A percentile compares a stretch with the other conserved stretches of the same genome.
phyloP scores from a whole-genome alignment of 1,140 invertebrate genomes.

The Tetramorium parvispinum region DNA sequence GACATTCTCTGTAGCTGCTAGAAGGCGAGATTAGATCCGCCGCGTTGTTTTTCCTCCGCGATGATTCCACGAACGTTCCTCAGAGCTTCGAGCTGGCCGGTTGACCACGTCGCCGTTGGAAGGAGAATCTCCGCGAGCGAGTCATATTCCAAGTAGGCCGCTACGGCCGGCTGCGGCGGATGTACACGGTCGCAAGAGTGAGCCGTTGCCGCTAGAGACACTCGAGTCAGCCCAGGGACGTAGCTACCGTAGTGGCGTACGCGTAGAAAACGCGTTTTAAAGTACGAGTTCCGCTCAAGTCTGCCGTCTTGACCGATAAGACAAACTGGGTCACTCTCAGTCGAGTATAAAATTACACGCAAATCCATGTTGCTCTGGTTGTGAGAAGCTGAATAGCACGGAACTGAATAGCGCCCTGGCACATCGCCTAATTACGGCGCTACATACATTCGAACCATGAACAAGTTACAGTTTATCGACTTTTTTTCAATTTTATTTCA shows the following conservation, averaged over 20 bases:
- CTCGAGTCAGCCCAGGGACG: slow-evolving; percentile 46
- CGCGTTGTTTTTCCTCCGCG: slow-evolving; percentile 67
- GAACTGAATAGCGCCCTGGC: too few relatives aligned
- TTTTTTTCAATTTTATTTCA: neutral
- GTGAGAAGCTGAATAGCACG: too few relatives aligned
- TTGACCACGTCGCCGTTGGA: slow-evolving; percentile 72
- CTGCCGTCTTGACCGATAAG: neutral
- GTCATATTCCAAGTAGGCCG: slow-evolving; percentile 78
- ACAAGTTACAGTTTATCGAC: neutral
- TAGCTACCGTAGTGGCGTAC: slow-evolving; percentile 10
- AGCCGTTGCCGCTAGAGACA: slow-evolving; percentile 65
- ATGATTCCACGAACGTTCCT: slow-evolving; percentile 69
- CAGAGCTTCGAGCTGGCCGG: slow-evolving; percentile 60
- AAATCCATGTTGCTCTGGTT: neutral
- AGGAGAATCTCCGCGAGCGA: slow-evolving; percentile 73
- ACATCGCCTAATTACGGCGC: too few relatives aligned
- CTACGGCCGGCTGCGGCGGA: slow-evolving; percentile 76
- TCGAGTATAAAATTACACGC: slow-evolving; percentile 12
- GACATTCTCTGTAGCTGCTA: slow-evolving; percentile 45
- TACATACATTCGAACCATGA: neutral
- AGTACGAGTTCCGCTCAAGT: neutral
- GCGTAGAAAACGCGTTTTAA: neutral
- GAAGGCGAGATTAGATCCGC: slow-evolving; percentile 64
- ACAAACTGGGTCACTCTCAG: neutral
- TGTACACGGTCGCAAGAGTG: slow-evolving; percentile 69